phyloP scores from a whole-genome alignment of 2,797 vertebrate species.

The Pipistrellus kuhlii region DNA sequence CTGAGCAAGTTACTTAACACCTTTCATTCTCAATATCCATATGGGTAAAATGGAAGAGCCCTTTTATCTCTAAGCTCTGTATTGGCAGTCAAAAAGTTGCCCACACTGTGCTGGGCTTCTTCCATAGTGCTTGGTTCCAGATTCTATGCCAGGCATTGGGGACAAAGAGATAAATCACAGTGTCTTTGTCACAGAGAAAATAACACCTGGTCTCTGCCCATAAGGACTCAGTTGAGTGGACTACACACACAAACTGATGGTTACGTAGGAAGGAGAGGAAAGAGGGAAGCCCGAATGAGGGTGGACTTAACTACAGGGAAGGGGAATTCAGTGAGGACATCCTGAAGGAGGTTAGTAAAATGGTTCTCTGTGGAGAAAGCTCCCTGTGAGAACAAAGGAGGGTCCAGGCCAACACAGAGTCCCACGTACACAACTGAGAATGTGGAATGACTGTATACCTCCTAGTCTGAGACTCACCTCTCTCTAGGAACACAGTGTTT shows the following conservation, averaged over 20 bases:
- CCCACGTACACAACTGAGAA: background rate
- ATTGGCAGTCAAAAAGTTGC: background rate
- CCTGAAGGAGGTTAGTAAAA: background rate
- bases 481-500: background rate
- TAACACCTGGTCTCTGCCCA: background rate
- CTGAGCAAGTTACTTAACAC: background rate
- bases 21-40: background rate
- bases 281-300: background rate
- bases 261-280: background rate
- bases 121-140: background rate
- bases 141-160: background rate
- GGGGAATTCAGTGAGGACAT: background rate
- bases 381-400: background rate
- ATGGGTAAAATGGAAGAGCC: background rate
- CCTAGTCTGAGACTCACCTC: background rate
- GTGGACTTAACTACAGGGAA: background rate
- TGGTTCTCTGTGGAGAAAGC: background rate
- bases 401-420: background rate
- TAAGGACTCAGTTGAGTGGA: background rate
- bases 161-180: background rate
- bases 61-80: background rate
- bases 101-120: background rate
- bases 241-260: background rate
- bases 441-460: background rate
- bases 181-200: constrained; percentile 10